phyloP scores from a whole-genome alignment of 2,113 vertebrate genomes.

The Vanacampus margaritifer region DNA sequence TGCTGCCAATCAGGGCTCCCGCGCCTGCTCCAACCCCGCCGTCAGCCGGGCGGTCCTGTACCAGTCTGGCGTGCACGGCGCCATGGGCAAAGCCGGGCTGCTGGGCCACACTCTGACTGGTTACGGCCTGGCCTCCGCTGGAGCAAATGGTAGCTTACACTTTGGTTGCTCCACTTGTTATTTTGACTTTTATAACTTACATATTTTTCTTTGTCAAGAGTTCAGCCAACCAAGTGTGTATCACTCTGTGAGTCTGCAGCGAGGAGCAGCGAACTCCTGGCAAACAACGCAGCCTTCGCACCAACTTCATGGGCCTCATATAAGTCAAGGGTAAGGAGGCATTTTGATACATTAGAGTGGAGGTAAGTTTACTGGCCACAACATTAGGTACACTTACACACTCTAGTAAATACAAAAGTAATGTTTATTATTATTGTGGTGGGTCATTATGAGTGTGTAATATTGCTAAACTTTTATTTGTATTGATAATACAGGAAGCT shows the following conservation, averaged over 20 bases:
- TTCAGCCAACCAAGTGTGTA: slow-evolving; percentile 74
- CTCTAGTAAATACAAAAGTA: not conserved
- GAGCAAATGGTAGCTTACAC: slow-evolving; percentile 68
- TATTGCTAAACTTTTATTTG: no score
- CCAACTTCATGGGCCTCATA: slow-evolving; percentile 59
- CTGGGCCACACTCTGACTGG: slow-evolving; percentile 67
- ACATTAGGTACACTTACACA: not conserved
- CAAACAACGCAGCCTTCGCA: slow-evolving; percentile 62
- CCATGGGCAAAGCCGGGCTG: slow-evolving; percentile 71
- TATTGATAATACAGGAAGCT: not conserved
- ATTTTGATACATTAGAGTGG: not conserved
- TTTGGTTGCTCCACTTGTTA: not conserved
- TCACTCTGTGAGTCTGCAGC: slow-evolving; percentile 71
- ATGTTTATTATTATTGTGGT: not conserved
- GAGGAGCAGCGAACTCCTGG: slow-evolving; percentile 75
- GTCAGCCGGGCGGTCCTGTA: slow-evolving; percentile 77
- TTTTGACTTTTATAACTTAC: not conserved
- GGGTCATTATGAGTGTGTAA: no score
- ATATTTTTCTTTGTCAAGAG: slow-evolving; percentile 62
- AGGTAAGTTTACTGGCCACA: not conserved
- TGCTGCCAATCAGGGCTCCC: slow-evolving; percentile 34
- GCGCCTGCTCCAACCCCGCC: slow-evolving; percentile 1
- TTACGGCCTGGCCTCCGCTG: slow-evolving; percentile 71
- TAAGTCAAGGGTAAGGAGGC: slow-evolving; percentile 67
- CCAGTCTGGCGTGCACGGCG: slow-evolving; percentile 71